These are phyloP conservation scores for Hoplodrina blanda DNA, from an alignment of 2,888 invertebrate species.

Conservation along the genomic window DNA sequence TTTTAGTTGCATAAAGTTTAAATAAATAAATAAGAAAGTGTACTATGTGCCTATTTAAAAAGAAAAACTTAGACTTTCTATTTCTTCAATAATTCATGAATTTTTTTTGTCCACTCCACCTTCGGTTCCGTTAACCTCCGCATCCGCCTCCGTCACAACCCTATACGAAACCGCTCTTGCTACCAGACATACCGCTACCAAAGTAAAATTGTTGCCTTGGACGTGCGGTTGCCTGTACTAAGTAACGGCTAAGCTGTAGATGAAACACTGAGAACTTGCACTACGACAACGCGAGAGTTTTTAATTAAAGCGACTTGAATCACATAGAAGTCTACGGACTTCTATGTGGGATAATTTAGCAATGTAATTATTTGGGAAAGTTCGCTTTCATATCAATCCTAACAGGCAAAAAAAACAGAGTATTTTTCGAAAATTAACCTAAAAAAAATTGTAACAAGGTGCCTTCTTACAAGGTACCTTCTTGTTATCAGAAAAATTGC, in stretches of 20 bases:
- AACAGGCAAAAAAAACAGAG: background rate
- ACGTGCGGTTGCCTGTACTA: constrained; percentile 30
- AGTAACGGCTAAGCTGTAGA: constrained; percentile 71
- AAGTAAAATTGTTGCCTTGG: background rate
- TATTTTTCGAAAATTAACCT: background rate
- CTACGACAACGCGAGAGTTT: constrained; percentile 80
- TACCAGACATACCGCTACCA: background rate
- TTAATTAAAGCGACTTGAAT: constrained; percentile 84
- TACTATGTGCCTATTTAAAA: too few species aligned
- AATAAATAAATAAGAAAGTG: too few species aligned
- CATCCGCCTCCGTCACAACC: too few species aligned
- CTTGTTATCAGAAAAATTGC: background rate
- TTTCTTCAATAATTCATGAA: too few species aligned
- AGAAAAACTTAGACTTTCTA: too few species aligned
- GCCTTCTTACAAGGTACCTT: too few species aligned
- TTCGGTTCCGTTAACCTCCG: too few species aligned
- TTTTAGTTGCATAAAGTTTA: too few species aligned
- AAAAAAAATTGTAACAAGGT: too few species aligned
- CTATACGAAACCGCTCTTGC: too few species aligned
- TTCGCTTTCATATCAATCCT: background rate
- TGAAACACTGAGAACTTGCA: constrained; percentile 71
- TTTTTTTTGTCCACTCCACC: too few species aligned
- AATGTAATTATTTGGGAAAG: background rate
- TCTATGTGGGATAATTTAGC: constrained; percentile 39
- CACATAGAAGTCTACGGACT: too few species aligned